Evolutionary conservation across 2,113 vertebrate genomes (phyloP), one percentile per base, ranked within the genome.

Genomic region (Malurus elegans): DNA sequence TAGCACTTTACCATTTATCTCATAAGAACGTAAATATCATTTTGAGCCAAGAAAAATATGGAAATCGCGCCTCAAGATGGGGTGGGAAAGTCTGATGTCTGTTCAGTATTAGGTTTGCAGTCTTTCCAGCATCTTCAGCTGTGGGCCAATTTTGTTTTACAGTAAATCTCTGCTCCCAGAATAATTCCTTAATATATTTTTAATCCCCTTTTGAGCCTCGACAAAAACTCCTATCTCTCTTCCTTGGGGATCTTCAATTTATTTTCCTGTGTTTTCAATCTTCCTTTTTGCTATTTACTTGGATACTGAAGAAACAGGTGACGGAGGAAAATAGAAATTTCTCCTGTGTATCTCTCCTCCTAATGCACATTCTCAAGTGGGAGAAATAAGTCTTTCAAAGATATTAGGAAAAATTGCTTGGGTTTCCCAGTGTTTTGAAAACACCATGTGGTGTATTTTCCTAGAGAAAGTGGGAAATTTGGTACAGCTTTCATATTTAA

Each of bases 401-500:
- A 38, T 62, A 26, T 36, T 65, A 66, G 26, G 51, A 28, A 72
- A 65, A 74, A 73, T 31, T 36, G 9, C 36, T 81, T 53, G 6
- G 21, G 28, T 44, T 91, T 91, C 57, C 36, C 28, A 66, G 8
- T 86, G 36, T 58, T 60, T 61, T 93, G 50, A 74, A 94, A 88
- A 64, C 14, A n/a, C 62, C 14, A 7, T 64, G 5, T 85, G n/a
- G 28, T 57, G 21, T 58, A 14, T 86, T 92, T 92, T 93, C 64
- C 47, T 86, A 36, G 54, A 57, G 21, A 61, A 78, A 78, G 21
- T 53, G 25, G n/a, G 45, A 86, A 88, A 66, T 58, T 88, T 29
- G 38, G 15, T 73, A 61, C 6, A 25, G 6, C n/a, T 90, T 95
- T 87, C 65, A 81, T 95, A 85, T 86, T 94, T 95, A 82, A 91